Conservation (phyloP, 53 echinoderm and acorn worm genomes). For the Actinopyga echinites region DNA sequence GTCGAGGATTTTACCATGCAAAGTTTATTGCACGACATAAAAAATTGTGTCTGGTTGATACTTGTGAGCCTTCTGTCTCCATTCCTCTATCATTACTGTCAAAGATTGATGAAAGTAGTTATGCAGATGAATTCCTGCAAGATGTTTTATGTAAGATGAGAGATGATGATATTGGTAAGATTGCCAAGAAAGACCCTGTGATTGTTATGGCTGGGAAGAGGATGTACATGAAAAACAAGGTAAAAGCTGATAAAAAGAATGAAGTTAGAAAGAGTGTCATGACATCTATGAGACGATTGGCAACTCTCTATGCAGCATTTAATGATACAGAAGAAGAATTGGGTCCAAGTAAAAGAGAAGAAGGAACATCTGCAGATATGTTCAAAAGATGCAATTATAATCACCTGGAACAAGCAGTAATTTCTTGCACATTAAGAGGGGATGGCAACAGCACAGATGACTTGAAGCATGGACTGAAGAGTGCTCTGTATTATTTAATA, state of each 20-base stretch:
- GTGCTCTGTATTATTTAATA: conserved; percentile 52
- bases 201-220: conserved; percentile 58
- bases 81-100: conserved; percentile 7
- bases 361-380: conserved; percentile 62
- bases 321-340: conserved; percentile 44
- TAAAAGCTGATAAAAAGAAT: conserved; percentile 58
- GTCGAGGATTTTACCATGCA: conserved; percentile 30
- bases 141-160: conserved; percentile 53
- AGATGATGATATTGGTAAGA: conserved; percentile 39
- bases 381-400: conserved; percentile 67
- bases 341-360: conserved; percentile 11
- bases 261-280: conserved; percentile 70
- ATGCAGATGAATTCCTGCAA: conserved; percentile 40
- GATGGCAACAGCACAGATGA: conserved; percentile 3
- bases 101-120: conserved; percentile 2
- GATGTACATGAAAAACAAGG: conserved; percentile 56
- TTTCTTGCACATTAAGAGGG: conserved; percentile 37
- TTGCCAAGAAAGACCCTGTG: conserved; percentile 50
- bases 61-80: background rate
- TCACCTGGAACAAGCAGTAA: conserved; percentile 56
- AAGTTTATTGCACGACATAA: conserved; percentile 22
- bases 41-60: conserved; percentile 7
- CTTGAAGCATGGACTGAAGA: conserved; percentile 67
- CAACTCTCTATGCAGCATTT: conserved; percentile 54
- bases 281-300: conserved; percentile 69